Evolutionary conservation across 2,888 invertebrate species (phyloP).

Genomic region (Odontocolon sp.): DNA sequence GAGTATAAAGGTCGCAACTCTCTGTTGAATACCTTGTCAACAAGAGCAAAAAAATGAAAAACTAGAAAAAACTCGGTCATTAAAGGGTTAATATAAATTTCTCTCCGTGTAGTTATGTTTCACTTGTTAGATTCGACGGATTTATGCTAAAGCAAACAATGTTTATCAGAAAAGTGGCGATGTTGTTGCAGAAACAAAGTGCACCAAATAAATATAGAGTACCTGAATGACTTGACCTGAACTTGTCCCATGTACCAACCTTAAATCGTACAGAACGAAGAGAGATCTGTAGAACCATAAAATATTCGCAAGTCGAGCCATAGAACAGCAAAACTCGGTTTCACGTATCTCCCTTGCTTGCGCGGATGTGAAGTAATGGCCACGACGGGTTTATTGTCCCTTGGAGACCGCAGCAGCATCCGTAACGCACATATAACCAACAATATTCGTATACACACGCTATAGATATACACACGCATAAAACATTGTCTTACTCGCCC

Average conservation of each 20-base stretch:
- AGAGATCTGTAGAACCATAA: constrained; percentile 39
- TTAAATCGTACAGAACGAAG: constrained; percentile 28
- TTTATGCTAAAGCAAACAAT: no score
- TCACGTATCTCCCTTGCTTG: constrained; percentile 27
- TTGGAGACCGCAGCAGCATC: constrained; percentile 54
- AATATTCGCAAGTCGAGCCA: constrained; percentile 41
- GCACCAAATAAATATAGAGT: neutral
- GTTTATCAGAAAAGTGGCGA: no score
- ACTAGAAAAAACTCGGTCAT: no score
- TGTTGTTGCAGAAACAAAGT: neutral
- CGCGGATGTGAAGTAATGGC: constrained; percentile 51
- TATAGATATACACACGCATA: neutral
- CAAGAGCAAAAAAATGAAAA: no score
- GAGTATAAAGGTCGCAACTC: neutral
- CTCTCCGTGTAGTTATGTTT: no score
- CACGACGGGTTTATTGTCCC: constrained; percentile 59
- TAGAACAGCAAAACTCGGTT: constrained; percentile 46
- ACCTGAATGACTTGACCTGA: neutral
- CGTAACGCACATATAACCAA: constrained; percentile 18
- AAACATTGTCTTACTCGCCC: constrained; percentile 16
- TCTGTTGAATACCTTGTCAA: no score
- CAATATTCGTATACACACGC: neutral
- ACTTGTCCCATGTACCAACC: neutral
- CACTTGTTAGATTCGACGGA: no score
- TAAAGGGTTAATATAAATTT: no score